Conservation (phyloP, 1,140 invertebrate genomes). For the Marisa cornuarietis region DNA sequence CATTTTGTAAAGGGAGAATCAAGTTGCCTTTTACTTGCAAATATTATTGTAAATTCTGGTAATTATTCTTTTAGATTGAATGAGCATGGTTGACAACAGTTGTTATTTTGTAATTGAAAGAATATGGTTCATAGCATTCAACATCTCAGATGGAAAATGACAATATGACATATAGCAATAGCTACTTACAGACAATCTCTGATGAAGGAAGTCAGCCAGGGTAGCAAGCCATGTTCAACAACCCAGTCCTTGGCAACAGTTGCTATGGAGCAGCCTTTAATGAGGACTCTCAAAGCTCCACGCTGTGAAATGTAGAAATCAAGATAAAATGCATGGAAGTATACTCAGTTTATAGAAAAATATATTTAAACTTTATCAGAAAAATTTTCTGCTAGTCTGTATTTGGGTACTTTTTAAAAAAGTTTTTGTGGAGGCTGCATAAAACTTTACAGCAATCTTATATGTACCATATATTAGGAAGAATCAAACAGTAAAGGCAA, state of each 20-base stretch:
- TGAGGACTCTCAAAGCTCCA: constrained; percentile 12
- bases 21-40: neutral
- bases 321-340: neutral
- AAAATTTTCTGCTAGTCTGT: too few relatives aligned
- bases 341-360: neutral
- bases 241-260: constrained; percentile 20
- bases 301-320: neutral
- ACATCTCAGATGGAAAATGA: neutral
- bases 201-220: constrained; percentile 18
- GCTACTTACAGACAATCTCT: constrained; percentile 1
- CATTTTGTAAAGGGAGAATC: neutral
- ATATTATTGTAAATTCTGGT: neutral
- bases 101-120: too few relatives aligned
- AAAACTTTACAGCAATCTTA: neutral
- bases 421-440: too few relatives aligned
- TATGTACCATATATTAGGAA: neutral
- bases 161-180: neutral
- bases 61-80: neutral
- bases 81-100: neutral
- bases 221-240: constrained; percentile 15
- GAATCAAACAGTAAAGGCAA: neutral
- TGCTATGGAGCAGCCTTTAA: constrained; percentile 15
- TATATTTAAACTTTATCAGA: neutral
- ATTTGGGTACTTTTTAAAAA: too few relatives aligned
- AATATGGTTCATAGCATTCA: too few relatives aligned